A percentile compares a stretch with the other conserved stretches of the same genome.
These are phyloP conservation scores for Aplysina aerophoba DNA, from an alignment of 37 sponge, comb jelly and placozoan genomes.

Conservation along the genomic window DNA sequence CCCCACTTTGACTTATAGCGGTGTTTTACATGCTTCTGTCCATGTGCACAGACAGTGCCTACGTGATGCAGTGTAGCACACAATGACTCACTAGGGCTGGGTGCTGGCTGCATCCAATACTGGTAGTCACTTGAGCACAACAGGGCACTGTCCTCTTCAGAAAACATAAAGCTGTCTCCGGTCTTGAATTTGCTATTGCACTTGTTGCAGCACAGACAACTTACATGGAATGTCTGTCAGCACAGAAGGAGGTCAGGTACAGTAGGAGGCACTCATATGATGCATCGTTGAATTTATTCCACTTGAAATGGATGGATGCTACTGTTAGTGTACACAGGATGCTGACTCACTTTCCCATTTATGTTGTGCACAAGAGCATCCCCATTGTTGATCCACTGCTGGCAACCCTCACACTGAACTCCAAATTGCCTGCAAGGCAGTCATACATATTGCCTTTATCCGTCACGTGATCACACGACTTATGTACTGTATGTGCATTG, in stretches of 20 bases:
- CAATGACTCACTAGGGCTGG: neutral
- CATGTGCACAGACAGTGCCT: neutral
- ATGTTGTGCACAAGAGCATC: too few relatives aligned
- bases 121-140: slow-evolving; percentile 5
- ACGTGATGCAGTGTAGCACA: neutral
- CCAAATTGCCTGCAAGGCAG: neutral
- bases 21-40: too few relatives aligned
- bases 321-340: too few relatives aligned
- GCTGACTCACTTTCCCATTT: too few relatives aligned
- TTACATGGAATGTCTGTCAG: too few relatives aligned
- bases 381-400: neutral
- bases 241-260: too few relatives aligned
- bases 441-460: neutral
- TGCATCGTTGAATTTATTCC: too few relatives aligned
- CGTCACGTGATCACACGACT: neutral
- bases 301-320: too few relatives aligned
- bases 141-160: neutral
- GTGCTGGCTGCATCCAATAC: neutral
- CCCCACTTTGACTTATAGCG: too few relatives aligned
- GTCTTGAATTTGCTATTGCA: neutral
- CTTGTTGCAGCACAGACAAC: too few relatives aligned
- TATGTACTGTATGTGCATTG: neutral
- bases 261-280: too few relatives aligned
- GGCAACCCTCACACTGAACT: slow-evolving; percentile 8
- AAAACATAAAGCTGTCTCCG: slow-evolving; percentile 4